These are phyloP conservation scores for Delichon dasypus DNA, from an alignment of 2,797 vertebrate species.

Conservation along the genomic window DNA sequence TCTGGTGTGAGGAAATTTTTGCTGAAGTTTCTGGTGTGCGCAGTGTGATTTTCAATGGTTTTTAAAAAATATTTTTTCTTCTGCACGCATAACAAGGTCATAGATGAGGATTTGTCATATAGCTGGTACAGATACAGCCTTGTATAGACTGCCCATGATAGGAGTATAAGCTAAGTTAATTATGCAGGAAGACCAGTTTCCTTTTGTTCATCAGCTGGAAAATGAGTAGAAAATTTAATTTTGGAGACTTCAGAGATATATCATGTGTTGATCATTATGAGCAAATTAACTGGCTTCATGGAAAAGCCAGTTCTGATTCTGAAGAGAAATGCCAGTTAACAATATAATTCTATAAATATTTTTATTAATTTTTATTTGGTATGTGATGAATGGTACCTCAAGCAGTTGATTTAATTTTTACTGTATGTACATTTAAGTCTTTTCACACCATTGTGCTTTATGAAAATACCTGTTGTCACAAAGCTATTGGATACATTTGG, in stretches of 20 bases:
- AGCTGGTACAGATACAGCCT: not conserved
- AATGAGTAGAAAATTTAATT: slow-evolving; percentile 25
- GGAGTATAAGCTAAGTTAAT: slow-evolving; percentile 7
- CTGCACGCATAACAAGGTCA: not conserved
- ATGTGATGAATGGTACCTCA: not conserved
- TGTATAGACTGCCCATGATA: not conserved
- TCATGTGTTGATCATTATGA: slow-evolving; percentile 20
- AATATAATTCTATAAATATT: not conserved
- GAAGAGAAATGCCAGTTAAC: not conserved
- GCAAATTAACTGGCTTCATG: slow-evolving; percentile 10
- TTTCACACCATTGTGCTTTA: not conserved
- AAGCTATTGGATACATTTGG: not conserved
- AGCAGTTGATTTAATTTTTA: not conserved
- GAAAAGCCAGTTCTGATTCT: not conserved
- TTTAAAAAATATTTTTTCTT: not conserved
- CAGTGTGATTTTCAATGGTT: not conserved
- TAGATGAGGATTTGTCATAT: not conserved
- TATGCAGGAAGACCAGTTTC: slow-evolving; percentile 9
- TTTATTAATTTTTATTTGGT: not conserved
- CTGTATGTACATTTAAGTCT: not conserved
- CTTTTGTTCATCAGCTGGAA: slow-evolving; percentile 39
- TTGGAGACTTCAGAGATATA: not conserved
- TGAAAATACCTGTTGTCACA: not conserved
- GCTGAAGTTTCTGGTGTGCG: not conserved
- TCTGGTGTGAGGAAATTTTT: not conserved